These are phyloP conservation scores for Hippocampus comes DNA, from an alignment of 2,113 vertebrate genomes.

Conservation along the genomic window DNA sequence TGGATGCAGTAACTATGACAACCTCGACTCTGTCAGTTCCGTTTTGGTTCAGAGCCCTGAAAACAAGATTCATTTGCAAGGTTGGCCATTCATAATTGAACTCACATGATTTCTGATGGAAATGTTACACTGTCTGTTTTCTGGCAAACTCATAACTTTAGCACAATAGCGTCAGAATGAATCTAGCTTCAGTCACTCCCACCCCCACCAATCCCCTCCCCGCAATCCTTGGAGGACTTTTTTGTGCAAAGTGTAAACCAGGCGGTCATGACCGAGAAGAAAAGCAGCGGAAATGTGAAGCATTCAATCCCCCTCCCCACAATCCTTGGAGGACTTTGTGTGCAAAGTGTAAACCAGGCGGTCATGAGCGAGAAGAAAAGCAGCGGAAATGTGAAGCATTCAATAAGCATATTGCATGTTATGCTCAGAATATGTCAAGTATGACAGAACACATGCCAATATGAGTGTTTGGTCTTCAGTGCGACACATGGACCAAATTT, in stretches of 20 bases:
- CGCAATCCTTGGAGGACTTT: slow-evolving; percentile 27
- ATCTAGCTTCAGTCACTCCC: slow-evolving; percentile 59
- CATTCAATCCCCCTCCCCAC: slow-evolving; percentile 38
- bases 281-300: slow-evolving; percentile 34
- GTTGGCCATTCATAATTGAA: slow-evolving; percentile 74
- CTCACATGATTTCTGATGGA: slow-evolving; percentile 66
- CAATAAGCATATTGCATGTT: slow-evolving; percentile 38
- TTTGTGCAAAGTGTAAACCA: slow-evolving; percentile 43
- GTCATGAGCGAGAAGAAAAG: slow-evolving; percentile 52
- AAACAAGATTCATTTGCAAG: slow-evolving; percentile 84
- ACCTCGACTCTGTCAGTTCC: slow-evolving; percentile 83
- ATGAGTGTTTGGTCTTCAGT: slow-evolving; percentile 9
- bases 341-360: slow-evolving; percentile 42
- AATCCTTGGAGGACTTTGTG: slow-evolving; percentile 31
- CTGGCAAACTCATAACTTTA: slow-evolving; percentile 51
- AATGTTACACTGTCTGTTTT: slow-evolving; percentile 66
- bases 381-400: slow-evolving; percentile 27
- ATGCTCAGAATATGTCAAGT: slow-evolving; percentile 34
- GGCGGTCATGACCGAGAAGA: slow-evolving; percentile 46
- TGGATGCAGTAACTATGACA: slow-evolving; percentile 86
- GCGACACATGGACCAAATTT: slow-evolving; percentile 8
- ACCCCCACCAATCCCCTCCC: slow-evolving; percentile 16
- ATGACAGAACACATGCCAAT: slow-evolving; percentile 6
- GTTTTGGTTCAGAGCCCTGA: slow-evolving; percentile 83
- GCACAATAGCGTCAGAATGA: slow-evolving; percentile 54